These are phyloP conservation scores for Eriocheir sinensis DNA, from an alignment of 1,140 invertebrate genomes.

Conservation along the genomic window DNA sequence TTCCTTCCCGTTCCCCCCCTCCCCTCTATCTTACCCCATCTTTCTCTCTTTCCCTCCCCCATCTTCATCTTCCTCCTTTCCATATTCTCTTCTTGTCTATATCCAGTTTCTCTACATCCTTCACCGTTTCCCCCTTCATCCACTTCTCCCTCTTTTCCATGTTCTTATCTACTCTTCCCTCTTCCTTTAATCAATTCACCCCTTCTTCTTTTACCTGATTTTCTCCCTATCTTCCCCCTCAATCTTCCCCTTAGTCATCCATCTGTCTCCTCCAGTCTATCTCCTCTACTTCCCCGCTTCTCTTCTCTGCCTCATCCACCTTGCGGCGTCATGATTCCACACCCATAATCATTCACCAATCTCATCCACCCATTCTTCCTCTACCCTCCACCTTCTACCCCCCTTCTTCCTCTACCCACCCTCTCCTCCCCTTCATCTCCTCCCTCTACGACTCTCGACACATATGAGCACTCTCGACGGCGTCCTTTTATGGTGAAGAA, in stretches of 20 bases:
- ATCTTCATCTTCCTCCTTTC: background rate
- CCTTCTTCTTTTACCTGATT: too few relatives aligned
- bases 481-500: background rate
- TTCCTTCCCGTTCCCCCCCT: background rate
- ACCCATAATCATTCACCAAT: background rate
- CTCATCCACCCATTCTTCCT: background rate
- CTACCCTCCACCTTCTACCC: too few relatives aligned
- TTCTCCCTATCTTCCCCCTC: background rate
- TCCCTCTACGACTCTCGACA: background rate
- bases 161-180: background rate
- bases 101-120: background rate
- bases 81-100: background rate
- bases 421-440: background rate
- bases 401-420: too few relatives aligned
- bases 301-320: too few relatives aligned
- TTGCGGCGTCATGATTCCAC: too few relatives aligned
- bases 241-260: background rate
- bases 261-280: too few relatives aligned
- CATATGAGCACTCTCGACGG: background rate
- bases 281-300: too few relatives aligned
- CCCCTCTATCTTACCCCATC: background rate
- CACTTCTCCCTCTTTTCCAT: background rate
- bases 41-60: too few relatives aligned
- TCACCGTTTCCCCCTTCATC: background rate
- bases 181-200: background rate